Conservation (phyloP, 2,888 invertebrate genomes). For the Adela reaumurella region DNA sequence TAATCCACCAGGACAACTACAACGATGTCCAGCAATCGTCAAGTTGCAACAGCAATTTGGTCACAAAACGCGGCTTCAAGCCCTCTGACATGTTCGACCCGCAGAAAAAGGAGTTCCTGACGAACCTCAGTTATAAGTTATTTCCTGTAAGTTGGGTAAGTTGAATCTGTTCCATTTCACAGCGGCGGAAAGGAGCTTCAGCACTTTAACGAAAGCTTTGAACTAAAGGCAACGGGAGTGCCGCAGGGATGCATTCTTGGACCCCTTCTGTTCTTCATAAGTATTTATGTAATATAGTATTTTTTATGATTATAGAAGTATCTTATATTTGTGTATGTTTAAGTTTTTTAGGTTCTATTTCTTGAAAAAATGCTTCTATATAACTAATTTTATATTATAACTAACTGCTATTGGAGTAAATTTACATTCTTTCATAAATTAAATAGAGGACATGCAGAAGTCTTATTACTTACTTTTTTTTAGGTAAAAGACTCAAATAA, state of each 20-base stretch:
- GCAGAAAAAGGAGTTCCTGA: slow-evolving; percentile 73
- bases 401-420: too few relatives aligned
- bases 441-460: too few relatives aligned
- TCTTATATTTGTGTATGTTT: too few relatives aligned
- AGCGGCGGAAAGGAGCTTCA: not conserved
- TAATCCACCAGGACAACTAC: slow-evolving; percentile 44
- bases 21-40: slow-evolving; percentile 48
- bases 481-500: too few relatives aligned
- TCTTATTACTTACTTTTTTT: too few relatives aligned
- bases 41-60: slow-evolving; percentile 57
- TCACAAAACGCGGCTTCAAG: slow-evolving; percentile 74
- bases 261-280: not conserved
- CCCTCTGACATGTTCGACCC: slow-evolving; percentile 85
- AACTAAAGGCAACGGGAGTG: not conserved
- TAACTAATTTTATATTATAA: too few relatives aligned
- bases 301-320: too few relatives aligned
- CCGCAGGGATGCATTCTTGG: not conserved
- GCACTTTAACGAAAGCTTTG: not conserved
- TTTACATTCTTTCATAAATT: too few relatives aligned
- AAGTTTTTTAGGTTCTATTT: too few relatives aligned
- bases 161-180: slow-evolving; percentile 17
- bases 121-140: slow-evolving; percentile 75
- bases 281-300: not conserved
- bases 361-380: too few relatives aligned
- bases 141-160: slow-evolving; percentile 81